These are phyloP conservation scores for Lucilia sericata DNA, from an alignment of 1,140 invertebrate genomes.

Conservation along the genomic window DNA sequence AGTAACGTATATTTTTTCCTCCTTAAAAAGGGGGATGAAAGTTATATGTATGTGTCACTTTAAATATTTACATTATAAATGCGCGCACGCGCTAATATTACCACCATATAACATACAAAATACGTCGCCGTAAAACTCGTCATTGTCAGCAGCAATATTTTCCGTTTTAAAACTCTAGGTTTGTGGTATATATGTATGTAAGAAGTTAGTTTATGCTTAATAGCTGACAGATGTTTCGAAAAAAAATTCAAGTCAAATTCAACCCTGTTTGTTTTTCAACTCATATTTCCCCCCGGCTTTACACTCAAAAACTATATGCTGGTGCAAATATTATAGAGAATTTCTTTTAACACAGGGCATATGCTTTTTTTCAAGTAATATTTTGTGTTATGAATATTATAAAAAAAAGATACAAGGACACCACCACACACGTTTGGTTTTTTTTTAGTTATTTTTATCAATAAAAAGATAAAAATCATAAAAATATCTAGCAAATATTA, in stretches of 20 bases:
- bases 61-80: conserved; percentile 42
- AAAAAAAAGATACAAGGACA: conserved; percentile 25
- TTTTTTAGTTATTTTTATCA: conserved; percentile 36
- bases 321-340: conserved; percentile 36
- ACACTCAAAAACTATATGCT: conserved; percentile 13
- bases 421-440: not conserved
- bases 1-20: conserved; percentile 10
- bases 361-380: conserved; percentile 5
- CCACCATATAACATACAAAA: not conserved
- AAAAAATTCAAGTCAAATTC: conserved; percentile 24
- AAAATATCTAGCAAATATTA: not conserved
- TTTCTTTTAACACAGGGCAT: conserved; percentile 12
- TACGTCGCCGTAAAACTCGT: not conserved
- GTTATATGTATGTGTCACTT: conserved; percentile 32
- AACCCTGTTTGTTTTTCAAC: conserved; percentile 29
- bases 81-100: conserved; percentile 31
- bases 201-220: conserved; percentile 10
- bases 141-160: not conserved
- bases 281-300: not conserved
- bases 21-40: not conserved
- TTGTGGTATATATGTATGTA: not conserved
- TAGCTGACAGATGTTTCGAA: conserved; percentile 39
- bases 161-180: not conserved
- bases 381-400: too few species aligned
- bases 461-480: conserved; percentile 14